These are phyloP conservation scores for Epizoanthus stellaris DNA, from an alignment of 92 coral and sea anemone species.

Conservation along the genomic window DNA sequence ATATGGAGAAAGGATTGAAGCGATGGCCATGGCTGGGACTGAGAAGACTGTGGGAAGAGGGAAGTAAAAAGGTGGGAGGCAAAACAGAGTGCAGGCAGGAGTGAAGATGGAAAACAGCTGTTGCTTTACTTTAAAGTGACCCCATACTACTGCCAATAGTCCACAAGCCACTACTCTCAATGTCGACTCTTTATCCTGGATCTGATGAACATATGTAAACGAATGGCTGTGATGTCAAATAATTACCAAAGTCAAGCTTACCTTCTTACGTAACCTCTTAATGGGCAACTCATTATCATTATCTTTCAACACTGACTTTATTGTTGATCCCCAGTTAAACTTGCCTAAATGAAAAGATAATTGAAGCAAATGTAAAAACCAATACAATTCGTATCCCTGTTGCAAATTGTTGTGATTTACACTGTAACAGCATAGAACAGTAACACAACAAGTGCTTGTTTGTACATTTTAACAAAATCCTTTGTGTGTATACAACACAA, in stretches of 20 bases:
- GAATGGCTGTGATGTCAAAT: neutral
- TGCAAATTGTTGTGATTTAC: neutral
- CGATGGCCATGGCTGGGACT: too few relatives aligned
- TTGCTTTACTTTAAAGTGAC: too few relatives aligned
- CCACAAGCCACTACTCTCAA: neutral
- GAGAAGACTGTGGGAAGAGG: too few relatives aligned
- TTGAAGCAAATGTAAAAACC: neutral
- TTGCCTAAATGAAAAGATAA: constrained; percentile 57
- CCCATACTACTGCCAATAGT: too few relatives aligned
- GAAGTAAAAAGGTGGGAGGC: too few relatives aligned
- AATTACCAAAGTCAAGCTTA: neutral
- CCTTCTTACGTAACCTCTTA: constrained; percentile 97
- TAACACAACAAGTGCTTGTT: neutral
- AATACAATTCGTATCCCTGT: neutral
- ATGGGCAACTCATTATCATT: constrained; percentile 84
- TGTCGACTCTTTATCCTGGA: neutral
- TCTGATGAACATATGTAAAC: too few relatives aligned
- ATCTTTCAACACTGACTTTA: constrained; percentile 78
- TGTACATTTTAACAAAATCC: too few relatives aligned
- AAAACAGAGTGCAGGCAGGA: too few relatives aligned
- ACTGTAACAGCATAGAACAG: neutral
- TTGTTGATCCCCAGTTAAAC: constrained; percentile 88
- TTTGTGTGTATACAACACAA: too few relatives aligned
- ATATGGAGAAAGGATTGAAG: too few relatives aligned
- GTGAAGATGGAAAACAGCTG: too few relatives aligned